Evolutionary conservation across 2,113 vertebrate genomes (phyloP), one percentile per base, ranked within the genome.

Genomic region (Lamprologus callipterus): DNA sequence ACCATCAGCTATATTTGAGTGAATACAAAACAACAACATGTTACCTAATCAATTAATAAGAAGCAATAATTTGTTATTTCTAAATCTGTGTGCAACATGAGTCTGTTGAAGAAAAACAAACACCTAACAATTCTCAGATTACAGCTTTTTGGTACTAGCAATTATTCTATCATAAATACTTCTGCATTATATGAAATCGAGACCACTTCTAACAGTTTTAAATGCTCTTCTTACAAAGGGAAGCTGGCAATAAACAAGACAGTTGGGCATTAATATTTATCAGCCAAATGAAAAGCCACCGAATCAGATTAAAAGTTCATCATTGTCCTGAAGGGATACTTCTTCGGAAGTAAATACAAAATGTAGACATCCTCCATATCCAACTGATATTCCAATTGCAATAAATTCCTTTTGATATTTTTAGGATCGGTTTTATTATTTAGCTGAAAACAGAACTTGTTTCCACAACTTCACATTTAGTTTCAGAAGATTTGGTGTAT

Each of bases 151-250:
- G 40, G 86, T 88, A 89, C 88, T 10, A 5, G 12, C 16, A 65
- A 49, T 81, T 40, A 86, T 87, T 90, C 47, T 14, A 70, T 65
- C 37, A 84, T 16, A 65, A 81, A 90, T 70, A 84, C 86, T 93
- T 92, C 89, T 86, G 86, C 87, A 86, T 47, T 75, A 86, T 79
- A 42, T 92, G 70, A 86, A 90, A 91, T n/a, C 3, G 79, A 90
- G 80, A 26, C 53, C 23, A 65, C 45, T 84, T 82, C 54, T 5
- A 17, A 37, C 19, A 35, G 42, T 78, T 63, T 21, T 79, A 45
- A 54, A 21, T 26, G 19, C 47, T 49, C 68, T 19, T 23, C 53
- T 63, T 17, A 19, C 3, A 83, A 57, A 80, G 55, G 81, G 87
- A 93, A 93, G 85, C 78, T 82, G 23, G n/a, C 53, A 47, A 80